phyloP scores from a whole-genome alignment of 2,113 vertebrate genomes.

The Chaetops frenatus region DNA sequence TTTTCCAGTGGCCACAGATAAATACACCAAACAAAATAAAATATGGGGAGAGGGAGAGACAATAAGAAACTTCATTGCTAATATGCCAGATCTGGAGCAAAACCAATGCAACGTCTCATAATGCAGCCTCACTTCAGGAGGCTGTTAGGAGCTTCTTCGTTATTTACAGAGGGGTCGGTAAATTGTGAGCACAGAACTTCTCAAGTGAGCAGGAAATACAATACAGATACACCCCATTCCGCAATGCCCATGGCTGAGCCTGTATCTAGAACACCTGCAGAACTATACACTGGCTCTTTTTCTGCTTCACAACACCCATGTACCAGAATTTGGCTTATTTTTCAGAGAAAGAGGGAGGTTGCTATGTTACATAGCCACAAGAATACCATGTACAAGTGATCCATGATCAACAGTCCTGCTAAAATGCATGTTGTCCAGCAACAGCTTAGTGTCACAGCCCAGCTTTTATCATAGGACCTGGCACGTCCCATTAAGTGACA shows the following conservation, averaged over 20 bases:
- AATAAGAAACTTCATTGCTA: not conserved
- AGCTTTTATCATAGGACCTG: not conserved
- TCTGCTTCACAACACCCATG: not conserved
- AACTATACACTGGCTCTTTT: not conserved
- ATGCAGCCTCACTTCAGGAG: not conserved
- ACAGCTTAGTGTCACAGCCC: not conserved
- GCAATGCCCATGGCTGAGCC: rapidly evolving
- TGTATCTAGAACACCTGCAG: not conserved
- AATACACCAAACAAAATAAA: not conserved
- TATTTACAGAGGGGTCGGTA: rapidly evolving
- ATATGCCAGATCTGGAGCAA: not conserved
- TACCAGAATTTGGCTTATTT: not conserved
- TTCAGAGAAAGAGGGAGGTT: not conserved
- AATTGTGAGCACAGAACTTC: not conserved
- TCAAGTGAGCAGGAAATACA: not conserved
- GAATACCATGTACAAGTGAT: not conserved
- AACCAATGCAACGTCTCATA: not conserved
- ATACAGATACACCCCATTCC: not conserved
- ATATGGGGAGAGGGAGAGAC: not conserved
- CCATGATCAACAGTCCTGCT: not conserved
- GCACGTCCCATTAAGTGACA: not conserved
- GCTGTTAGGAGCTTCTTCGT: not conserved
- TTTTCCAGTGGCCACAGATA: not conserved
- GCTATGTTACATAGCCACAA: not conserved
- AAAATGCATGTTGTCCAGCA: not conserved